phyloP scores from a whole-genome alignment of 2,113 vertebrate species.

The Salvelinus fontinalis region DNA sequence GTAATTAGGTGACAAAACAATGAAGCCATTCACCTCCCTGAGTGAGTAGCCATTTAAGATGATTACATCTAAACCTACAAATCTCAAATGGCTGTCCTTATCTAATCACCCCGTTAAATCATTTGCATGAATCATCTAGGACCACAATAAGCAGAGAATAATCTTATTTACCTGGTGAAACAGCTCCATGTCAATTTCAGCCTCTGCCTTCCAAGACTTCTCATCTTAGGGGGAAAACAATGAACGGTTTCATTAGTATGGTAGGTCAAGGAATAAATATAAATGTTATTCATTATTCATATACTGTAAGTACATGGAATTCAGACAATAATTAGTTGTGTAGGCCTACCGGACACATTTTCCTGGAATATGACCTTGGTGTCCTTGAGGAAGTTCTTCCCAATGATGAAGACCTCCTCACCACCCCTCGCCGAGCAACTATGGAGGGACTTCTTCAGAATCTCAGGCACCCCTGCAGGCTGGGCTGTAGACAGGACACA shows the following conservation, averaged over 20 bases:
- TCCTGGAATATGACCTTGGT: conserved; percentile 98
- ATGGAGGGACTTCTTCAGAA: conserved; percentile 97
- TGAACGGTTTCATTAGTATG: not conserved
- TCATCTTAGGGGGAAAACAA: conserved; percentile 82
- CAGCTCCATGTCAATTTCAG: conserved; percentile 98
- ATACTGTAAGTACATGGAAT: not conserved
- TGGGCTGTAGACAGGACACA: conserved; percentile 79
- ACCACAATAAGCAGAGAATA: conserved; percentile 21
- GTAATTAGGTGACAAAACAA: conserved; percentile 67
- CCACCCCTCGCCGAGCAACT: conserved; percentile 91
- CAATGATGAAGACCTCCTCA: conserved; percentile 96
- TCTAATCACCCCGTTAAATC: conserved; percentile 36
- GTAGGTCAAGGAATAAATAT: not conserved
- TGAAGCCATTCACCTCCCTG: conserved; percentile 60
- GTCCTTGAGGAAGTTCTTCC: conserved; percentile 99
- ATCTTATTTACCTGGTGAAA: conserved; percentile 91
- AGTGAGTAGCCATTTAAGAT: conserved; percentile 54
- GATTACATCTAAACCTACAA: conserved; percentile 60
- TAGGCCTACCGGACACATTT: conserved; percentile 84
- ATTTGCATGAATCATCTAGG: conserved; percentile 27
- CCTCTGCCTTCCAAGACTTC: conserved; percentile 94
- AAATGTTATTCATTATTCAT: not conserved
- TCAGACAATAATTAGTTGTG: not conserved
- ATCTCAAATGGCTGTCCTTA: conserved; percentile 39
- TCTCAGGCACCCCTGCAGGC: conserved; percentile 94